Percentiles rank a stretch among this genome's conserved stretches.
These are phyloP conservation scores for Myioborus melanocephalus DNA, from an alignment of 2,797 vertebrate genomes.

Conservation along the genomic window DNA sequence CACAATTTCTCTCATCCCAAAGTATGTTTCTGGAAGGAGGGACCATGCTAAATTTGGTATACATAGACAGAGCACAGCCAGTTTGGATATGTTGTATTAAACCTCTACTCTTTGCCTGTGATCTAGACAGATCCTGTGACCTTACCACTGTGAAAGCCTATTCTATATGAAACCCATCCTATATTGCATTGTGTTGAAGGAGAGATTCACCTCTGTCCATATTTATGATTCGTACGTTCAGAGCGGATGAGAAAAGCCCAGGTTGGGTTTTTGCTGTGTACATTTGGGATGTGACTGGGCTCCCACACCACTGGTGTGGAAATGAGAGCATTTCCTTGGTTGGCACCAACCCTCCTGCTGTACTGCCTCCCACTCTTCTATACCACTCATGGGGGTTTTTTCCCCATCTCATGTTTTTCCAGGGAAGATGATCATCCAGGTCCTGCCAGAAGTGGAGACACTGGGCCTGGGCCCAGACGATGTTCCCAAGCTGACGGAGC, in stretches of 20 bases:
- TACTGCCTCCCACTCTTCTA: background rate
- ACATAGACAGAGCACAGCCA: background rate
- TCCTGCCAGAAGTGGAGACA: conserved; percentile 20
- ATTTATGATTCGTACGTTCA: background rate
- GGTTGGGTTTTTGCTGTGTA: background rate
- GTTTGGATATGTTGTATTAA: background rate
- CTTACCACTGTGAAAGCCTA: background rate
- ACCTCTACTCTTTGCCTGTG: background rate
- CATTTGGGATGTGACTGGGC: background rate
- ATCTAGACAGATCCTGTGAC: background rate
- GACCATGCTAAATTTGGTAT: background rate
- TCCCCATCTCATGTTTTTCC: background rate
- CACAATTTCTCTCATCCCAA: background rate
- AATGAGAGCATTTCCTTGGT: background rate
- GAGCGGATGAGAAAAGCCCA: background rate
- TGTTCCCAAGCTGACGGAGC: background rate
- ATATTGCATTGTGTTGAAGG: background rate
- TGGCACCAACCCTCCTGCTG: background rate
- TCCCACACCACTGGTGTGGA: background rate
- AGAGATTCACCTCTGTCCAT: background rate
- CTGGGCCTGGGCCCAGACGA: background rate
- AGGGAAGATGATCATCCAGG: conserved; percentile 21
- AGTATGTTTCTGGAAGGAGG: background rate
- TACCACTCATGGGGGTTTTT: background rate
- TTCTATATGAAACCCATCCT: background rate